A percentile compares a stretch with the other conserved stretches of the same genome.
Evolutionary conservation across 2,888 invertebrate genomes (phyloP).

Genomic region (Trachelus iudaicus): DNA sequence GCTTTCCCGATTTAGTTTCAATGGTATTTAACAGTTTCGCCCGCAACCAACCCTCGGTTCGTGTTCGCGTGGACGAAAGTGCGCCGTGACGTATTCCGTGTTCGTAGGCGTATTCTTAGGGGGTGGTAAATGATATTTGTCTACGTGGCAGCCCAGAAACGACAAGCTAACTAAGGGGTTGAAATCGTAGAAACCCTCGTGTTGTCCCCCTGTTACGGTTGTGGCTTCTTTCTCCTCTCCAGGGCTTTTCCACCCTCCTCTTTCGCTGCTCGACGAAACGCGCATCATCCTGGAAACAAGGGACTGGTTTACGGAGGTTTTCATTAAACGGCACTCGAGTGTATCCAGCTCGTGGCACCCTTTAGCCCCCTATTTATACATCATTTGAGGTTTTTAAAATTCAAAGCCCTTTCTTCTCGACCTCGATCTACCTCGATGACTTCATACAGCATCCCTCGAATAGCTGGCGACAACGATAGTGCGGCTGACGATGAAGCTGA

Average conservation of each 20-base stretch:
- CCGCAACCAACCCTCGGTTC: background rate
- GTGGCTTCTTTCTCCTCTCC: conserved; percentile 13
- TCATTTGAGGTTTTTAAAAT: background rate
- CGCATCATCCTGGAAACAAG: background rate
- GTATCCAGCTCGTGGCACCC: background rate
- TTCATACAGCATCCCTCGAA: background rate
- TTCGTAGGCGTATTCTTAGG: background rate
- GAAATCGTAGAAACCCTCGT: conserved; percentile 8
- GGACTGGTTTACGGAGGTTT: background rate
- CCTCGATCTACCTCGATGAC: background rate
- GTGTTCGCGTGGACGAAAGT: too few species aligned
- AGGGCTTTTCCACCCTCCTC: background rate
- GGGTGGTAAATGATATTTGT: too few species aligned
- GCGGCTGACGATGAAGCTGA: background rate
- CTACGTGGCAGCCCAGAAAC: background rate
- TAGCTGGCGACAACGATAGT: background rate
- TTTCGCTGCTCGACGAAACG: background rate
- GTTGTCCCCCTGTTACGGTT: conserved; percentile 2
- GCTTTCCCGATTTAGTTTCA: background rate
- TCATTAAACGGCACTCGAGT: background rate
- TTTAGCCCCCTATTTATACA: background rate
- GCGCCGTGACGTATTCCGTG: background rate
- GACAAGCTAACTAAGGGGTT: background rate
- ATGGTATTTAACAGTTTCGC: background rate
- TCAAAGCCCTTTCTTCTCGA: background rate